These are phyloP conservation scores for Polypedilum vanderplanki DNA, from an alignment of 1,140 invertebrate genomes.

Conservation along the genomic window DNA sequence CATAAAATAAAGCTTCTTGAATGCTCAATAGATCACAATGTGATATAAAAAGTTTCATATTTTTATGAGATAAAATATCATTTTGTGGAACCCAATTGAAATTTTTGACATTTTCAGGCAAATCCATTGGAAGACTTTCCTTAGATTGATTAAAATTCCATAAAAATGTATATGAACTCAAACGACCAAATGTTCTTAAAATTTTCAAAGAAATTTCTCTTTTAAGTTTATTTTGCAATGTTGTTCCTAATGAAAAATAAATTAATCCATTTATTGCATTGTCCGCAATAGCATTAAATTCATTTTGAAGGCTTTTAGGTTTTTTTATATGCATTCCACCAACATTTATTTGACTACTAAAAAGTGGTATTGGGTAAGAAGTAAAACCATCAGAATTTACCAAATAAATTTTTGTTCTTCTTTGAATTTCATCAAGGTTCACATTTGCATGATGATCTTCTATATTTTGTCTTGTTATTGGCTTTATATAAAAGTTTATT, in stretches of 20 bases:
- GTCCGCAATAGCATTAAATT: conserved; percentile 50
- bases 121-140: background rate
- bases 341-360: conserved; percentile 49
- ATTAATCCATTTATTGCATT: conserved; percentile 50
- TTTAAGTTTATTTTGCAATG: conserved; percentile 45
- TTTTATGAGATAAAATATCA: conserved; percentile 52
- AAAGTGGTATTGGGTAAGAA: background rate
- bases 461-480: background rate
- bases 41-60: conserved; percentile 50
- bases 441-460: background rate
- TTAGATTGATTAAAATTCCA: conserved; percentile 61
- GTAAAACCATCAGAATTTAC: too few relatives aligned
- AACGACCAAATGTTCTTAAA: conserved; percentile 47
- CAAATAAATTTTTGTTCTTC: background rate
- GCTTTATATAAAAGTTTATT: too few relatives aligned
- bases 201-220: conserved; percentile 48
- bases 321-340: conserved; percentile 49
- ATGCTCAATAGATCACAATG: conserved; percentile 54
- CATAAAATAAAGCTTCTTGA: conserved; percentile 50
- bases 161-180: conserved; percentile 52
- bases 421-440: background rate
- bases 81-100: conserved; percentile 59
- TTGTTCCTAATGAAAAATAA: conserved; percentile 57
- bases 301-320: conserved; percentile 40
- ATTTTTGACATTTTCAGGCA: conserved; percentile 55